A percentile compares a stretch with the other conserved stretches of the same genome.
Conservation (phyloP, 37 sponge, comb jelly and placozoan species). For the Eunapius fragilis region DNA sequence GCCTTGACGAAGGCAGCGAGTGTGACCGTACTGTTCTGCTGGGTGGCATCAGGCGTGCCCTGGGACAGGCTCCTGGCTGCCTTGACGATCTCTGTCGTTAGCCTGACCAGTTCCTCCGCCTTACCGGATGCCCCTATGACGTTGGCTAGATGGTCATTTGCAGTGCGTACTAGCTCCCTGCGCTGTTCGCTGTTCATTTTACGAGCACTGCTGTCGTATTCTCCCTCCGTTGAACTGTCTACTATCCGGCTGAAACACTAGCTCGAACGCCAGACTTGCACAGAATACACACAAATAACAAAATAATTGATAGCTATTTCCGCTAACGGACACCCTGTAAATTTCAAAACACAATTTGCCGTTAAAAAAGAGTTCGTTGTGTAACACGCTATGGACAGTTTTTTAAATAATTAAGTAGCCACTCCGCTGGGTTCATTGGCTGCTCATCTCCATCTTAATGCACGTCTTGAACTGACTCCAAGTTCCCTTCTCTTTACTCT, state of each 20-base stretch:
- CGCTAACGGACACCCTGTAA: conserved; percentile 4
- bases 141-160: conserved; percentile 34
- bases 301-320: conserved; percentile 14
- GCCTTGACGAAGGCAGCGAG: conserved; percentile 70
- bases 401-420: background rate
- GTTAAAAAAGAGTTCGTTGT: conserved; percentile 6
- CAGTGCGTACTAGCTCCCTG: conserved; percentile 32
- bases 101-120: conserved; percentile 59
- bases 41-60: conserved; percentile 47
- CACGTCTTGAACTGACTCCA: conserved; percentile 76
- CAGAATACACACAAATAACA: conserved; percentile 2
- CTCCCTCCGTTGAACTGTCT: background rate
- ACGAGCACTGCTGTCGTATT: background rate
- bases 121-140: conserved; percentile 60
- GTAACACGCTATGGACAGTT: background rate
- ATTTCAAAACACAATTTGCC: conserved; percentile 4
- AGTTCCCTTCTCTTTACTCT: conserved; percentile 53
- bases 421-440: background rate
- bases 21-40: conserved; percentile 28
- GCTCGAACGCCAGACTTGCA: background rate
- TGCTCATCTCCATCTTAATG: conserved; percentile 75
- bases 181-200: background rate
- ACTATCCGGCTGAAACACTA: background rate
- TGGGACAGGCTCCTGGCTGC: conserved; percentile 51
- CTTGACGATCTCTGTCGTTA: conserved; percentile 63